Evolutionary conservation across 2,797 vertebrate species (phyloP).

Genomic region (Basileuterus tristriatus): DNA sequence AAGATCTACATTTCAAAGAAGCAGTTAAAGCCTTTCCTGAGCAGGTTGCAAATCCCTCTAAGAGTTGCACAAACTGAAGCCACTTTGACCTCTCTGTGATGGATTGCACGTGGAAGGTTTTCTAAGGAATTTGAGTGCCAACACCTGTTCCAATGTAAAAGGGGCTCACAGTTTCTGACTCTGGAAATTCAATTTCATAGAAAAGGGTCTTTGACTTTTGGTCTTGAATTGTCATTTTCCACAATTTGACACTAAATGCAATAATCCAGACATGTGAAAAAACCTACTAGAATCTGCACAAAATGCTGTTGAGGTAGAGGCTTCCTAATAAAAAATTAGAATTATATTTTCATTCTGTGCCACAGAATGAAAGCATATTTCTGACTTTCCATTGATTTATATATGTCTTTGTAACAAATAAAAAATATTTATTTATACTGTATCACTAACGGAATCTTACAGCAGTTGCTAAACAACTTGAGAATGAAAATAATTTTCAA

Average conservation of each 20-base stretch:
- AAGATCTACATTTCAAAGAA: slow-evolving; percentile 46
- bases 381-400: neutral
- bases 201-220: neutral
- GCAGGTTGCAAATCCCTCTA: slow-evolving; percentile 49
- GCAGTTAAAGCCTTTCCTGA: slow-evolving; percentile 50
- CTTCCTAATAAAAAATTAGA: neutral
- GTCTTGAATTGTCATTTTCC: slow-evolving; percentile 13
- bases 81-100: slow-evolving; percentile 40
- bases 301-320: neutral
- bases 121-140: neutral
- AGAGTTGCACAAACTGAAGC: neutral
- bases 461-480: neutral
- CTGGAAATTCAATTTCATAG: neutral
- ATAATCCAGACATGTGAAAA: neutral
- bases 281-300: neutral
- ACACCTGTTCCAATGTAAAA: slow-evolving; percentile 39
- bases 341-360: neutral
- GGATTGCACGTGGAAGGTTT: slow-evolving; percentile 4
- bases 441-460: neutral
- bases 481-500: neutral
- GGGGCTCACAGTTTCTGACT: neutral
- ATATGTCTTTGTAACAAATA: neutral
- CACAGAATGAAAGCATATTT: neutral
- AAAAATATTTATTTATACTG: neutral
- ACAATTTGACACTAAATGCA: neutral